phyloP scores from a whole-genome alignment of 2,888 invertebrate genomes.

The Cephus sareptanus region DNA sequence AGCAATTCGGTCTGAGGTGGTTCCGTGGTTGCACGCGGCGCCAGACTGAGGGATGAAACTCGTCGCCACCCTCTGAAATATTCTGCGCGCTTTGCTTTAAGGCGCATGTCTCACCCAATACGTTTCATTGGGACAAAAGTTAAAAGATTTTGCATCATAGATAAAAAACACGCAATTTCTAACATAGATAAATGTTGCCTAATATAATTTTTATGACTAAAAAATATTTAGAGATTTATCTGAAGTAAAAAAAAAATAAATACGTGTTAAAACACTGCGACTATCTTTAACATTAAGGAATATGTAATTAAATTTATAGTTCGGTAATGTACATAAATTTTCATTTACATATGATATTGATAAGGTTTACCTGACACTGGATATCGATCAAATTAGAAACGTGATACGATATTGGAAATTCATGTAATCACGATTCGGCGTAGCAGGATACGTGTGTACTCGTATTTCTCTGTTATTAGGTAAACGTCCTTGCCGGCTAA shows the following conservation, averaged over 20 bases:
- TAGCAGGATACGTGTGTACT: background rate
- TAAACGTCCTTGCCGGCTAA: background rate
- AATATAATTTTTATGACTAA: background rate
- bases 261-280: background rate
- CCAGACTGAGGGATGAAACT: slow-evolving; percentile 57
- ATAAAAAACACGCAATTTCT: background rate
- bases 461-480: background rate
- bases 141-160: background rate
- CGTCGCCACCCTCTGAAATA: slow-evolving; percentile 31
- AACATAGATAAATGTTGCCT: no score
- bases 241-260: background rate
- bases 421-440: background rate
- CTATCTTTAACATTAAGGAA: background rate
- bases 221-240: background rate
- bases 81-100: slow-evolving; percentile 19
- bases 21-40: slow-evolving; percentile 59
- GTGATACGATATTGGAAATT: background rate
- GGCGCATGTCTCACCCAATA: slow-evolving; percentile 34
- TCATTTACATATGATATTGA: background rate
- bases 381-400: background rate
- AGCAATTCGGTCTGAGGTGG: slow-evolving; percentile 6
- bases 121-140: background rate
- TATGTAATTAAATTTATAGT: background rate
- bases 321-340: background rate
- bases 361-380: background rate